A percentile compares a stretch with the other conserved stretches of the same genome.
Evolutionary conservation across 2,113 vertebrate species (phyloP).

Genomic region (Hepsetus odoe): DNA sequence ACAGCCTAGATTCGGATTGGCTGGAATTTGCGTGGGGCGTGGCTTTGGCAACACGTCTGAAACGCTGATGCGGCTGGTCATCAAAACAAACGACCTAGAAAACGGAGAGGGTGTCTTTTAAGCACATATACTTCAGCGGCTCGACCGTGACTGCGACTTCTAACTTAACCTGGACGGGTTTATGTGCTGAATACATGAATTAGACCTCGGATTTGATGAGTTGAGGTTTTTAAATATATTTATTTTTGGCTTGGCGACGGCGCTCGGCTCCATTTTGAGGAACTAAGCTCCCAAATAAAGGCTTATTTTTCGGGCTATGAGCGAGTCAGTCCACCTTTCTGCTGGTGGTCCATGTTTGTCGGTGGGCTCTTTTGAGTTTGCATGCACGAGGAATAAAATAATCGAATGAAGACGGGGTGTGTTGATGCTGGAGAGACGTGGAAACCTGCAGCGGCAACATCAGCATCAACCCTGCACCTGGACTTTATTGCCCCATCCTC

Average conservation of each 20-base stretch:
- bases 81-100: slow-evolving; percentile 43
- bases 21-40: slow-evolving; percentile 49
- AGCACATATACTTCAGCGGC: too few relatives aligned
- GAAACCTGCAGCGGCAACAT: not conserved
- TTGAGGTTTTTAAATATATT: not conserved
- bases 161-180: not conserved
- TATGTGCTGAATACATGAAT: not conserved
- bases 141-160: not conserved
- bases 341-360: not conserved
- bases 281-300: not conserved
- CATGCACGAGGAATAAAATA: slow-evolving; percentile 16
- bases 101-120: too few relatives aligned
- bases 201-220: not conserved
- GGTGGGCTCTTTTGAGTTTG: not conserved
- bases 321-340: slow-evolving; percentile 11
- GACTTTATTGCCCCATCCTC: not conserved
- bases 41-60: slow-evolving; percentile 16
- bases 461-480: slow-evolving; percentile 8
- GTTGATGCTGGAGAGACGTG: not conserved
- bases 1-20: slow-evolving; percentile 59
- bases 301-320: not conserved
- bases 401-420: slow-evolving; percentile 29
- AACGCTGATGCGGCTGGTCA: slow-evolving; percentile 23
- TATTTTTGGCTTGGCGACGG: not conserved
- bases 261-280: slow-evolving; percentile 18